A percentile compares a stretch with the other conserved stretches of the same genome.
These are phyloP conservation scores for Silurus aristotelis DNA, from an alignment of 2,797 vertebrate species.

Conservation along the genomic window DNA sequence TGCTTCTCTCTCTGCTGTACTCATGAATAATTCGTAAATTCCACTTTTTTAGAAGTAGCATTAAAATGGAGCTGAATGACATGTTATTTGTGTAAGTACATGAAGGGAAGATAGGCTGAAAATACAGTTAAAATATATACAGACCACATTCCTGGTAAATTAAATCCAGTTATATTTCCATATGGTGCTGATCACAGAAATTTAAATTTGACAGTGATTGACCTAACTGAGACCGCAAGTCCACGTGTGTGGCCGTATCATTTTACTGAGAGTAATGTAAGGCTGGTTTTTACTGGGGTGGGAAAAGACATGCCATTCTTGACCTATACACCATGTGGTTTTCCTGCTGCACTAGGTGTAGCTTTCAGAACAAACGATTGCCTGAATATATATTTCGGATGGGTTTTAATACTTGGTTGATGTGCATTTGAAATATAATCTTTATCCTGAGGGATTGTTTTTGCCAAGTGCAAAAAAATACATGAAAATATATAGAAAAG, in stretches of 20 bases:
- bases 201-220: constrained; percentile 31
- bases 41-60: constrained; percentile 31
- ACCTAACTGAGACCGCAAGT: constrained; percentile 24
- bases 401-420: not conserved
- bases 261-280: constrained; percentile 60
- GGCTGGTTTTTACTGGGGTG: constrained; percentile 52
- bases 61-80: not conserved
- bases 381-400: not conserved
- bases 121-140: constrained; percentile 36
- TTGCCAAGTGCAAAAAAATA: not conserved
- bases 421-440: not conserved
- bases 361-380: not conserved
- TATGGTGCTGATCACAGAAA: constrained; percentile 48
- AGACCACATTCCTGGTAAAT: constrained; percentile 46
- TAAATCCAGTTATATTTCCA: constrained; percentile 45
- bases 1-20: not conserved
- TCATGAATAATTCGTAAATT: constrained; percentile 27
- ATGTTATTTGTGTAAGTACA: not conserved
- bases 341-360: constrained; percentile 51
- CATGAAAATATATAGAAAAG: not conserved
- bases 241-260: constrained; percentile 71
- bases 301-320: constrained; percentile 53
- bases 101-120: constrained; percentile 23
- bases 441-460: not conserved
- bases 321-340: constrained; percentile 52